Conservation (phyloP, 2,113 vertebrate genomes). For the Plestiodon gilberti region DNA sequence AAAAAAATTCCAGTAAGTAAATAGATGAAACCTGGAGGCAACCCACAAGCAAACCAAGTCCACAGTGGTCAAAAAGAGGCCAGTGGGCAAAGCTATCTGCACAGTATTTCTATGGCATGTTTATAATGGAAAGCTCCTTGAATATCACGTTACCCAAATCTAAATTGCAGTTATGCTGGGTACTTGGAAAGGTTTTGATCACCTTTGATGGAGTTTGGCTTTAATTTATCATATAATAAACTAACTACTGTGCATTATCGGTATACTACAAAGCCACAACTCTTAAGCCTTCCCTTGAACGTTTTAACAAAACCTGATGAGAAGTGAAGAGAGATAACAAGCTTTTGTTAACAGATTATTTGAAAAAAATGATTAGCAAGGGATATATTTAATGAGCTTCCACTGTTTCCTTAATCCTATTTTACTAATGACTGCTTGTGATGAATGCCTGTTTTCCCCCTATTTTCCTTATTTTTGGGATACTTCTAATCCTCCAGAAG, state of each 20-base stretch:
- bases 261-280: neutral
- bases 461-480: too few relatives aligned
- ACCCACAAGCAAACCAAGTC: neutral
- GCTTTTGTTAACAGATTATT: neutral
- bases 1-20: neutral
- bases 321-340: neutral
- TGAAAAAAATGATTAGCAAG: neutral
- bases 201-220: neutral
- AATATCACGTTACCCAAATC: neutral
- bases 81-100: neutral
- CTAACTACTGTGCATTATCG: neutral
- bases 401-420: neutral
- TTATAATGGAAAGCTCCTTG: neutral
- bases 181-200: neutral
- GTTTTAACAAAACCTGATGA: constrained; percentile 2
- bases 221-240: neutral
- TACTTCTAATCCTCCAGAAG: too few relatives aligned
- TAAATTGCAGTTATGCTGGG: neutral
- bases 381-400: neutral
- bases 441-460: neutral
- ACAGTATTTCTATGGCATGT: neutral
- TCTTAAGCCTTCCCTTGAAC: neutral
- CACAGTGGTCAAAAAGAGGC: neutral
- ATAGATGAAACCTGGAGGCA: neutral
- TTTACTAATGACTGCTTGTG: neutral